Evolutionary conservation across 2,888 invertebrate species (phyloP).

Genomic region (Melikaiella ostensackeni): DNA sequence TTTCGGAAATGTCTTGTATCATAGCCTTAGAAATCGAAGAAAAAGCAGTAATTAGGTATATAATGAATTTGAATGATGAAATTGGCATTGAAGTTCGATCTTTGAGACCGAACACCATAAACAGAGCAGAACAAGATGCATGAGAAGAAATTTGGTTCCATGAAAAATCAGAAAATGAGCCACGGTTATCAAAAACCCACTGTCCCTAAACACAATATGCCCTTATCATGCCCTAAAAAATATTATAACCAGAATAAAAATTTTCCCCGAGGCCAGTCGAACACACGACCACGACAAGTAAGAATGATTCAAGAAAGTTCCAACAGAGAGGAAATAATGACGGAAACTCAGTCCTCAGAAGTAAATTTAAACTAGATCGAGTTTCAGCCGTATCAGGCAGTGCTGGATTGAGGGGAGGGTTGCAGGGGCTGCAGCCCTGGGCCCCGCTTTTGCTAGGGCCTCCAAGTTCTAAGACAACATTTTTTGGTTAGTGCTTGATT

Average conservation of each 20-base stretch:
- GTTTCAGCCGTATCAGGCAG: not conserved
- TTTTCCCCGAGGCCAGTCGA: not conserved
- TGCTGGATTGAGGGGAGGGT: too few relatives aligned
- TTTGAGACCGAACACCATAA: not conserved
- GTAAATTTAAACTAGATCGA: not conserved
- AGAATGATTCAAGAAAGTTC: not conserved
- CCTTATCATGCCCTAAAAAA: not conserved
- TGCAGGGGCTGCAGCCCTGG: too few relatives aligned
- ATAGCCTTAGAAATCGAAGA: too few relatives aligned
- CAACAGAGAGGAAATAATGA: not conserved
- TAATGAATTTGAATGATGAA: too few relatives aligned
- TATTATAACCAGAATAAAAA: not conserved
- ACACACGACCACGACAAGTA: not conserved
- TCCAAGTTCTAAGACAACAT: too few relatives aligned
- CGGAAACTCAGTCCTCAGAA: not conserved
- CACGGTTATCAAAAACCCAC: not conserved
- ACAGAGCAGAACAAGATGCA: not conserved
- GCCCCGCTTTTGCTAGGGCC: too few relatives aligned
- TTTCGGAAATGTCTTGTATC: too few relatives aligned
- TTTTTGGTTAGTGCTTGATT: too few relatives aligned
- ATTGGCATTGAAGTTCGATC: too few relatives aligned
- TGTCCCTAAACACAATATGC: not conserved
- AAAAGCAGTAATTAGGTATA: too few relatives aligned
- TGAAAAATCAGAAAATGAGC: not conserved
- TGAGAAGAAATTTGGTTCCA: not conserved